A percentile compares a stretch with the other conserved stretches of the same genome.
phyloP scores from a whole-genome alignment of 1,140 invertebrate species.

The Nebria ingens region DNA sequence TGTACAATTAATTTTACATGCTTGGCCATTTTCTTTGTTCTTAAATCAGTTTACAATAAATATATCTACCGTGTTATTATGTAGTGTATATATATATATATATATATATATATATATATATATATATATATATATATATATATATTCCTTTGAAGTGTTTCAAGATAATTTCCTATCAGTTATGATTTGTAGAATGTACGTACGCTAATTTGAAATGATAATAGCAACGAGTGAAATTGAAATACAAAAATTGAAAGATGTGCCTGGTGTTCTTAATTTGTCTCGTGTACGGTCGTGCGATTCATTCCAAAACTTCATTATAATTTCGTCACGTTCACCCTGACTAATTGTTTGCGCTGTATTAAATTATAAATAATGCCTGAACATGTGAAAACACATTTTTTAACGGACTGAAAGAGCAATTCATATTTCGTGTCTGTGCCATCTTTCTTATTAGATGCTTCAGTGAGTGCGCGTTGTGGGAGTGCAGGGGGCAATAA shows the following conservation, averaged over 20 bases:
- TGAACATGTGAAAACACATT: conserved; percentile 7
- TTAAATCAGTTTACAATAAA: not conserved
- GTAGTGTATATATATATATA: too few relatives aligned
- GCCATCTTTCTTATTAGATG: conserved; percentile 7
- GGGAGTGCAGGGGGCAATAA: conserved; percentile 3
- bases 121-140: too few relatives aligned
- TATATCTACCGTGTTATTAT: not conserved
- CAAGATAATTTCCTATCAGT: too few relatives aligned
- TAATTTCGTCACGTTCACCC: conserved; percentile 5
- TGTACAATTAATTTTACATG: not conserved
- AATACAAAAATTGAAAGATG: not conserved
- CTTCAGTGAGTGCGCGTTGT: not conserved
- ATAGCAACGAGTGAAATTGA: too few relatives aligned
- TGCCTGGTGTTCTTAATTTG: not conserved
- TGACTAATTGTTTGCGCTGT: conserved; percentile 7
- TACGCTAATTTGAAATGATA: too few relatives aligned
- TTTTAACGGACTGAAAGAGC: conserved; percentile 1
- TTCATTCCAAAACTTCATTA: conserved; percentile 3
- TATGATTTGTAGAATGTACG: too few relatives aligned
- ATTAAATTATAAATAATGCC: conserved; percentile 8
- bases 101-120: too few relatives aligned
- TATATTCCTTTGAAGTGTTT: too few relatives aligned
- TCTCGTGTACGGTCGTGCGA: not conserved
- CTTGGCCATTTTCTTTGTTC: not conserved
- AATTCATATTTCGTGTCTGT: conserved; percentile 9